Evolutionary conservation across 2,113 vertebrate species (phyloP), one percentile per base, ranked within the genome.

Genomic region (Nipponia nippon): DNA sequence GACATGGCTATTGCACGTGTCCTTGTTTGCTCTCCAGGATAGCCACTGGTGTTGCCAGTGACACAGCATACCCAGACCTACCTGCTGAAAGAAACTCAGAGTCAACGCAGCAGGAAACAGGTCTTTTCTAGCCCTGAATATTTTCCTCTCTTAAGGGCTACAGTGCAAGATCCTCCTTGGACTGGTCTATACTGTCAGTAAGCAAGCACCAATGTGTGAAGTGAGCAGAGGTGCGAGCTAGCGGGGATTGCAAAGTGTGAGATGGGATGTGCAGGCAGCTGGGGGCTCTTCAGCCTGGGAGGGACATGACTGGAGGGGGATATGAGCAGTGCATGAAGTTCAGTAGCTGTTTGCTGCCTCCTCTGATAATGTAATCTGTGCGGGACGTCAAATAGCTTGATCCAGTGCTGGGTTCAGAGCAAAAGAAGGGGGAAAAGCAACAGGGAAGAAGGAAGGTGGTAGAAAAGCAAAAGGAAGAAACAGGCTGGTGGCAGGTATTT

Each of bases 191-290:
- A 0, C 3, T 13, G 17, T 1, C 32, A 44, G 49, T 56, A 67
- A 49, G 40, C 14, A 11, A 7, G 8, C 47, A 16, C 5, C 10
- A 3, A 1, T 0, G 1, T 1, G 7, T 42, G 67, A 5, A 89
- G 29, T 0, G 1, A 75, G 61, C 34, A n/a, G 58, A 20, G 16
- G 21, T 9, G 7, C 6, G 58, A 59, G 87, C 29, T 38, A 8
- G 3, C 2, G 10, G 40, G 42, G 44, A 19, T 21, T 6, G 27
- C 1, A 3, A 34, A 21, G 56, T 7, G 38, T 17, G 55, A 55
- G 49, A 6, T 27, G 44, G 53, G 49, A 59, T 73, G 21, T 36
- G 40, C 38, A 15, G 61, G 70, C 11, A 46, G 12, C 36, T 29
- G 44, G 36, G 32, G 40, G 19, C 13, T 80, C 42, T 27, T 53